These are phyloP conservation scores for Megalops cyprinoides DNA, from an alignment of 2,797 vertebrate species.

Conservation along the genomic window DNA sequence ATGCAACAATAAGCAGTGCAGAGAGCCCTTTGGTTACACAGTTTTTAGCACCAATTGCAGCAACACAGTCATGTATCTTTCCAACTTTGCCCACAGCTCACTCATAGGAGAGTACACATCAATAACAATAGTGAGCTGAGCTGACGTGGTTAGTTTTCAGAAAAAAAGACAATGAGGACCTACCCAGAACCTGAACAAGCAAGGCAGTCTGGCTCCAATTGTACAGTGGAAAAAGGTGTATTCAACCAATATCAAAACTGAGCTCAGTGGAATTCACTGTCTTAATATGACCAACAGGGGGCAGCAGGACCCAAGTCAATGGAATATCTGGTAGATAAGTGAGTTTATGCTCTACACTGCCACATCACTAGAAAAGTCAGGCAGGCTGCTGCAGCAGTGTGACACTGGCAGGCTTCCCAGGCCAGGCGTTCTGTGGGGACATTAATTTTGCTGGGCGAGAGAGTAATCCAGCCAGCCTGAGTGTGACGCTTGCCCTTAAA, in stretches of 20 bases:
- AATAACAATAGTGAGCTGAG: no score
- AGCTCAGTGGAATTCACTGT: not conserved
- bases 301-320: slow-evolving; percentile 38
- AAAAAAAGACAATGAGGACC: not conserved
- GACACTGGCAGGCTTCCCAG: slow-evolving; percentile 22
- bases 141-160: not conserved
- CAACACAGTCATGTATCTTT: no score
- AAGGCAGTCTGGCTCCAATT: no score
- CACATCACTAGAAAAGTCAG: not conserved
- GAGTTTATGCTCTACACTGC: not conserved
- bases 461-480: slow-evolving; percentile 33
- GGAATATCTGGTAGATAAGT: not conserved
- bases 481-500: slow-evolving; percentile 27
- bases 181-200: not conserved
- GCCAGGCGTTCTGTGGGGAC: slow-evolving; percentile 2
- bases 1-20: no score
- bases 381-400: not conserved
- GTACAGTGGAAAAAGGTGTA: no score
- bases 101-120: no score
- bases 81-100: no score
- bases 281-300: slow-evolving; percentile 43
- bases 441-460: slow-evolving; percentile 32
- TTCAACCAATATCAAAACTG: not conserved
- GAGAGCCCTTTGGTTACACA: no score
- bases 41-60: no score